Base-by-base conservation (phyloP, 2,113 vertebrate genomes). In the Takifugu bimaculatus region DNA sequence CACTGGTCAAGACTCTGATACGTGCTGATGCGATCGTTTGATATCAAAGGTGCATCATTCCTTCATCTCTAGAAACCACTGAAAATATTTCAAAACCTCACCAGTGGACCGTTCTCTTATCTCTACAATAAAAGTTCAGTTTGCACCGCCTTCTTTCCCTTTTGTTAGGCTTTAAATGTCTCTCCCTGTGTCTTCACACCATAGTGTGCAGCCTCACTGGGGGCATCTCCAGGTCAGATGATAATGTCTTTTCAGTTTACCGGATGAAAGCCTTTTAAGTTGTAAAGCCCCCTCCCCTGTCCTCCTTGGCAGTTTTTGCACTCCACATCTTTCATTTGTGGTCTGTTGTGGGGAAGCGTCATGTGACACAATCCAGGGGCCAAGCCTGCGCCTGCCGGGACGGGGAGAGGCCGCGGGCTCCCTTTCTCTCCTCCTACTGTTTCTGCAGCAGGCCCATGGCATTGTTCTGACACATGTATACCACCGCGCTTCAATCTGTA, bases 231-330 rank as follows among this genome's bases (percentile, higher is more conserved):
- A 90, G 94, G 93, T 95, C 94, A 94, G 89, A 89, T 93, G 92
- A 94, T 94, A 93, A 92, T 93, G 93, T 92, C 90, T 92, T 92
- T 91, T 93, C 91, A 90, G 92, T 93, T 93, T 93, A 92, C 88
- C 85, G 78, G 92, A 92, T 85, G 79, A 89, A 88, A 89, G 78
- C 73, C 79, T 78, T 76, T 81, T 86, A 79, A 82, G 82, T 88
- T 85, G 70, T 74, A 75, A 70, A 68, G 67, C 57, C 57, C 42
- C 66, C 68, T 65, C 57, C 39, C 49, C 26, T 12, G 44, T n/a
- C 60, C 85, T 77, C 89, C 67, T 70, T 70, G 70, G 70, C 58
- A 27, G 54, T 79, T 79, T 90, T 92, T 91, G 75, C 91, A 90
- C 80, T 75, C 80, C 91, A 90, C 92, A 91, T 89, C 92, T 88